Evolutionary conservation across 1,140 invertebrate species (phyloP).

Genomic region (Habropoda laboriosa): DNA sequence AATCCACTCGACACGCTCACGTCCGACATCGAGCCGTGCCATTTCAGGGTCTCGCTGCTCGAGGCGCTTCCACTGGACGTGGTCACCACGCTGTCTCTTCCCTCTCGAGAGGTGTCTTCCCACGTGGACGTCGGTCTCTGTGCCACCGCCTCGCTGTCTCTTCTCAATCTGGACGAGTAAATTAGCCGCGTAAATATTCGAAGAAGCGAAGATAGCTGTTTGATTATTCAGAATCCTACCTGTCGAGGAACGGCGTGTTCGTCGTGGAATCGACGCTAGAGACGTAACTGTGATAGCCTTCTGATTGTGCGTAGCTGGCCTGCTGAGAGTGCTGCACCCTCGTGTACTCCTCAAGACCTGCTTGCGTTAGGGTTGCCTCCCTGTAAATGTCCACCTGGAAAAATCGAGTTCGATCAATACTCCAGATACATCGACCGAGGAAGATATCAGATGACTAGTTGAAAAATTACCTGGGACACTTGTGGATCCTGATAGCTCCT

Average conservation of each 20-base stretch:
- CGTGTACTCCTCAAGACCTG: slow-evolving; percentile 88
- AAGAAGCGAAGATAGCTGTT: neutral
- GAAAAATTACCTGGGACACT: slow-evolving; percentile 72
- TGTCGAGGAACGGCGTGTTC: slow-evolving; percentile 89
- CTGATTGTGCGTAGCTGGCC: slow-evolving; percentile 89
- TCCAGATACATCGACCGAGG: neutral
- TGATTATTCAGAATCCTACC: slow-evolving; percentile 76
- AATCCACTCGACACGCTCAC: slow-evolving; percentile 85
- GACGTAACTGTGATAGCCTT: slow-evolving; percentile 91
- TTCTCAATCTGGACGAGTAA: slow-evolving; percentile 78
- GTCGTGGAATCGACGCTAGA: slow-evolving; percentile 90
- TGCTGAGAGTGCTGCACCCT: slow-evolving; percentile 88
- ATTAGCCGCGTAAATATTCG: neutral
- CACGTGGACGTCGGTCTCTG: slow-evolving; percentile 80
- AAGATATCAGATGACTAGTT: neutral
- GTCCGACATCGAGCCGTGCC: slow-evolving; percentile 90
- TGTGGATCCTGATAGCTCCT: slow-evolving; percentile 82
- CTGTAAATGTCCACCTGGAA: slow-evolving; percentile 77
- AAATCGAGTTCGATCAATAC: neutral
- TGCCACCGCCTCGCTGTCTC: slow-evolving; percentile 84
- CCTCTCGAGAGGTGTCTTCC: slow-evolving; percentile 82
- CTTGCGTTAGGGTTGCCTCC: slow-evolving; percentile 83
- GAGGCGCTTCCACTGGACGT: slow-evolving; percentile 87
- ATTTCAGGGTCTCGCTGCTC: slow-evolving; percentile 91
- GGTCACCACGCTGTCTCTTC: slow-evolving; percentile 87